A percentile compares a stretch with the other conserved stretches of the same genome.
Evolutionary conservation across 2,888 invertebrate species (phyloP).

Genomic region (Chrysina gloriosa): DNA sequence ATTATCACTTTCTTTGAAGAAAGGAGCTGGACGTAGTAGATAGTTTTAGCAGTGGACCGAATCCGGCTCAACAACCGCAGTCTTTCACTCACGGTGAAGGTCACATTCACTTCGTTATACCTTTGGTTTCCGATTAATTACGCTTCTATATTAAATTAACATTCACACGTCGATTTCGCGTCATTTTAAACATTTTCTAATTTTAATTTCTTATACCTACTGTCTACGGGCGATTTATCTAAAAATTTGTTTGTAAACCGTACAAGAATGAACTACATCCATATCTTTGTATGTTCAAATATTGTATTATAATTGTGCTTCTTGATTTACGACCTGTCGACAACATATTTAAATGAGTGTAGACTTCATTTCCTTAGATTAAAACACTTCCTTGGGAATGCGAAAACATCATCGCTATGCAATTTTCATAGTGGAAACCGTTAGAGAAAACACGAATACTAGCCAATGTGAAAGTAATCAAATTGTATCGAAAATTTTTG

Average conservation of each 20-base stretch:
- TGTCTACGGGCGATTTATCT: no score
- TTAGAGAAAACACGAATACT: no score
- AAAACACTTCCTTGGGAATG: no score
- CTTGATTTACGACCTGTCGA: not conserved
- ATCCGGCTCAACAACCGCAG: conserved; percentile 41
- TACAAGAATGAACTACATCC: not conserved
- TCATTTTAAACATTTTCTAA: conserved; percentile 28
- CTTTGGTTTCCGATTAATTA: conserved; percentile 38
- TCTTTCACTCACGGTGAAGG: conserved; percentile 55
- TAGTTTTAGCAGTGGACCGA: conserved; percentile 35
- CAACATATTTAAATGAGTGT: no score
- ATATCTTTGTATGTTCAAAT: not conserved
- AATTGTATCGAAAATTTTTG: no score
- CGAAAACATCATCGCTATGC: no score
- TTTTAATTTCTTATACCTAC: conserved; percentile 15
- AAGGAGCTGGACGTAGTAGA: conserved; percentile 31
- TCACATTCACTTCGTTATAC: conserved; percentile 50
- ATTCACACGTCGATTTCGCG: conserved; percentile 30
- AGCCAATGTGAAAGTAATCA: no score
- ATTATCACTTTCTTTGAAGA: conserved; percentile 40
- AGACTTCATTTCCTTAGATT: no score
- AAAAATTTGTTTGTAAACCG: no score
- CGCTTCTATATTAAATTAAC: conserved; percentile 30
- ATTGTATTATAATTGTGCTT: not conserved
- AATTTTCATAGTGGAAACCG: no score